Conservation (phyloP, 2,113 vertebrate species). For the Meleagris gallopavo region DNA sequence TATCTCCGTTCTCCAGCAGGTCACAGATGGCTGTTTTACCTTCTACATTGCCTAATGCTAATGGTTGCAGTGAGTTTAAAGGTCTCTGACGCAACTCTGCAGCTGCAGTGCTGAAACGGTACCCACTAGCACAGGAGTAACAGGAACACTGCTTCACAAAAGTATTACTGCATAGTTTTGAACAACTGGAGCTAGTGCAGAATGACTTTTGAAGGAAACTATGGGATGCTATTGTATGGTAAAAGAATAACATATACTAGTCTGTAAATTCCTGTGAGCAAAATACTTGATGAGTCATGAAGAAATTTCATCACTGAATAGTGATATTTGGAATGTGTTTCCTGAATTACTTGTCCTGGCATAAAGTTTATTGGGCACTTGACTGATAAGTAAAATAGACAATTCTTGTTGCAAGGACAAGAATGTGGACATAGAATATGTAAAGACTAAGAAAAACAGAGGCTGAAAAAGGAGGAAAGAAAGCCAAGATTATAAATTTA, state of each 20-base stretch:
- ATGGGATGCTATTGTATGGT: not conserved
- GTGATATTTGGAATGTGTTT: not conserved
- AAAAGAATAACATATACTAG: not conserved
- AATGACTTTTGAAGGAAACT: not conserved
- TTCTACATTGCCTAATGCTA: not conserved
- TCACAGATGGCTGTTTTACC: not conserved
- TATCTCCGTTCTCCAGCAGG: not conserved
- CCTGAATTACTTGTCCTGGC: not conserved
- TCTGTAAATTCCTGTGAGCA: not conserved
- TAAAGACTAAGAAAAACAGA: conserved; percentile 20
- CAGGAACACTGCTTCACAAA: not conserved
- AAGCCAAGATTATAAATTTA: not conserved
- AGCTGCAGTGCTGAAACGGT: not conserved
- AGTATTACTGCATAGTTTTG: not conserved
- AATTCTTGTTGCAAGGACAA: not conserved
- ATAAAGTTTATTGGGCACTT: not conserved
- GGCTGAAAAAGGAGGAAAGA: not conserved
- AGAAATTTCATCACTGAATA: not conserved
- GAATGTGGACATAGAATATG: not conserved
- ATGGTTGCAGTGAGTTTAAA: not conserved
- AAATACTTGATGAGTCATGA: conserved; percentile 9
- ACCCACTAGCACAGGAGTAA: not conserved
- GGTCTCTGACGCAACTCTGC: not conserved
- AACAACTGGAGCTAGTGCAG: not conserved
- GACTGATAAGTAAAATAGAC: not conserved